These are phyloP conservation scores for Monomorium pharaonis DNA, from an alignment of 1,140 invertebrate genomes.

Conservation along the genomic window DNA sequence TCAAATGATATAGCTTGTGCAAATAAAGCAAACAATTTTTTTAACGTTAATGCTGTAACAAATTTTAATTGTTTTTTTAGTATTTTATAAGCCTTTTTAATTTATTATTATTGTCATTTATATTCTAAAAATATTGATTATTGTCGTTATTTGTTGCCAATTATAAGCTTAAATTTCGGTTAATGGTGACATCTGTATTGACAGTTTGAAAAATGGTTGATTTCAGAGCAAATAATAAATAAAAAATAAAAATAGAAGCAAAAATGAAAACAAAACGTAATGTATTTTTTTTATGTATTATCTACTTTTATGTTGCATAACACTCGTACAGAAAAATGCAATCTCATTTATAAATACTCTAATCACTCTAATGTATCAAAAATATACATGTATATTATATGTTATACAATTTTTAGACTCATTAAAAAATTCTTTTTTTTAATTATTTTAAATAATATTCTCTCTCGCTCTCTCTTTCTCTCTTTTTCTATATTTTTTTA, in stretches of 20 bases:
- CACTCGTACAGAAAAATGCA: background rate
- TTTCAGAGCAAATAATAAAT: conserved; percentile 49
- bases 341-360: no score
- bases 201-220: conserved; percentile 52
- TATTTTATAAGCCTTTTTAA: background rate
- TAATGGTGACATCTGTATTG: conserved; percentile 41
- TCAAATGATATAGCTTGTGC: background rate
- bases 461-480: no score
- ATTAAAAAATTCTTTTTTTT: no score
- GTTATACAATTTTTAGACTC: background rate
- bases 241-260: conserved; percentile 24
- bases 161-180: conserved; percentile 28
- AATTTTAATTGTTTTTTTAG: background rate
- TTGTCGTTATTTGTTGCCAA: conserved; percentile 26
- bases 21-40: background rate
- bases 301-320: conserved; percentile 7
- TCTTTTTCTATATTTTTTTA: background rate
- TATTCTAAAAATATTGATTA: conserved; percentile 1
- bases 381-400: background rate
- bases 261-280: conserved; percentile 1
- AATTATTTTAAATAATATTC: no score
- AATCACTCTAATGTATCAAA: background rate
- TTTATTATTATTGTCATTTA: background rate
- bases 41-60: background rate
- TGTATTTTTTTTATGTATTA: conserved; percentile 19